Evolutionary conservation across 1,140 invertebrate species (phyloP), one percentile per base, ranked within the genome.

Genomic region (Euwallacea fornicatus): DNA sequence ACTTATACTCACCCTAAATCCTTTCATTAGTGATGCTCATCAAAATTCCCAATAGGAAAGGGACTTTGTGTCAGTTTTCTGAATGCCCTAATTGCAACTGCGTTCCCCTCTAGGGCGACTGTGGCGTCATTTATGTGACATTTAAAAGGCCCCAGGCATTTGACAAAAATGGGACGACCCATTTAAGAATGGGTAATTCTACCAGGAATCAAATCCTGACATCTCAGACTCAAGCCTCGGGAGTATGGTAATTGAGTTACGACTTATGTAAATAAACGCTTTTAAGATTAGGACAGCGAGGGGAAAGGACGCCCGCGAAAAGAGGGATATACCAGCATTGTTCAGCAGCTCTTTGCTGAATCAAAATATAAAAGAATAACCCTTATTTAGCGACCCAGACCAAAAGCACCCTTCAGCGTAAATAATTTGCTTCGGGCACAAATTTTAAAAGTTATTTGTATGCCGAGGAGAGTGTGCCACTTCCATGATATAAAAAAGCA

Each of bases 381-480:
- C 61, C 44, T 11, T 63, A 33, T 65, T 65, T 47, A 13, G 44
- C n/a, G 54, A 46, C 53, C 15, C 11, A 47, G 13, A 13, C 46
- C 11, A 42, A 46, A 43, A n/a, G 43, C 43, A 42, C 62, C 69
- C 15, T 56, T 66, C 54, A 9, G 61, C 54, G 66, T 71, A 71
- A 71, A 71, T 71, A 71, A 71, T 71, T 71, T 66, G 62, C 63
- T 66, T 11, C 63, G 54, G 58, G 58, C 63, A 71, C 41, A 63
- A 71, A 60, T 71, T 71, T 71, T 64, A 71, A 71, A 71, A 71
- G 69, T 61, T 71, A 71, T 71, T 71, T 71, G 69, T 71, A 71
- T 71, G 60, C 69, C 50, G 61, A 43, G 69, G 54, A 66, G 69
- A 64, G 69, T 64, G 69, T 71, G 63, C 64, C 56, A 66, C 46